These are phyloP conservation scores for Athripsodes cinereus DNA, from an alignment of 2,888 invertebrate species.

Conservation along the genomic window DNA sequence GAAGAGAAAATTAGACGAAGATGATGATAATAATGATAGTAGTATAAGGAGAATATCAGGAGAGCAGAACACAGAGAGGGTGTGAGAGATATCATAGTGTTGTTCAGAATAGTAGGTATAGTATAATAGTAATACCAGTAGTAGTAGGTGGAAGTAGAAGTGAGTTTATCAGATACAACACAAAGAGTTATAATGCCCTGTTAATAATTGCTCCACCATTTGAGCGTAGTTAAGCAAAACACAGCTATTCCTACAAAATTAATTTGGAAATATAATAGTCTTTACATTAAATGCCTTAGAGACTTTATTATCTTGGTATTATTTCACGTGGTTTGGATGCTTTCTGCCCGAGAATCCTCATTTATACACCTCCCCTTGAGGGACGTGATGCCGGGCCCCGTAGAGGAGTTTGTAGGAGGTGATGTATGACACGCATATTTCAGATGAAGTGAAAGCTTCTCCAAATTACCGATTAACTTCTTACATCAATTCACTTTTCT, in stretches of 20 bases:
- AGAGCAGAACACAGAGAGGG: background rate
- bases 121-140: no score
- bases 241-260: no score
- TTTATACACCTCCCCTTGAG: background rate
- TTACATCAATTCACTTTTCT: conserved; percentile 21
- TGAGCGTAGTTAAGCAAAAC: no score
- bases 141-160: background rate
- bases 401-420: conserved; percentile 7
- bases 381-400: background rate
- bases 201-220: conserved; percentile 19
- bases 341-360: background rate
- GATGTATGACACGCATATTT: conserved; percentile 24
- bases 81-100: no score
- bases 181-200: conserved; percentile 19
- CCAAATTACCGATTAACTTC: conserved; percentile 24
- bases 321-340: no score
- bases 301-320: no score
- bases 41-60: background rate
- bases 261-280: no score
- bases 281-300: no score
- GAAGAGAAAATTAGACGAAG: background rate
- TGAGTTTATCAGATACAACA: conserved; percentile 22
- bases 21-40: background rate
- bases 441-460: conserved; percentile 16
- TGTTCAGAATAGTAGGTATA: no score